Percentiles rank a stretch among this genome's conserved stretches.
Conservation (phyloP, 2,797 vertebrate species). For the Sebastes steindachneri region DNA sequence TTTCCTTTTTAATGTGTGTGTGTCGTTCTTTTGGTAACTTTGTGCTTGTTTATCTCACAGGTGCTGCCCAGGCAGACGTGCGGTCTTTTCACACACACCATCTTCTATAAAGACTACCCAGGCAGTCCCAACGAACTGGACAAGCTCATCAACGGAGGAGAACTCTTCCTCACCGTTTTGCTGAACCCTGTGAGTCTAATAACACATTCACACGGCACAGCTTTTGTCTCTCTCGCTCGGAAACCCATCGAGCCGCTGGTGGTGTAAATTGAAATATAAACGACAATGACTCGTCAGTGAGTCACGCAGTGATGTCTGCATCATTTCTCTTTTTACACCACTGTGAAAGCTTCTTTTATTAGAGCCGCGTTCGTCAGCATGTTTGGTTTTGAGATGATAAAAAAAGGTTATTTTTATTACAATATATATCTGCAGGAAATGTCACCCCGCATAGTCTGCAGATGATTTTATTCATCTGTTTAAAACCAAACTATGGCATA, state of each 20-base stretch:
- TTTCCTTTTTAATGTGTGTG: constrained; percentile 7
- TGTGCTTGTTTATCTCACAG: constrained; percentile 72
- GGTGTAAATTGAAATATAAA: constrained; percentile 53
- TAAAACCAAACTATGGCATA: not conserved
- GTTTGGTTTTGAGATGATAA: constrained; percentile 30
- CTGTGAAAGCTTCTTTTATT: constrained; percentile 25
- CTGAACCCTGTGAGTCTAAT: constrained; percentile 93
- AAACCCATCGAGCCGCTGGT: constrained; percentile 32
- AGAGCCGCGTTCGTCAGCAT: not conserved
- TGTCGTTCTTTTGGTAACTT: constrained; percentile 10
- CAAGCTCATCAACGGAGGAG: constrained; percentile 98
- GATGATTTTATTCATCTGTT: not conserved
- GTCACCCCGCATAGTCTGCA: not conserved
- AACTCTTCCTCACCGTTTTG: constrained; percentile 96
- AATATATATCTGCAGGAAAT: not conserved
- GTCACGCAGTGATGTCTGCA: constrained; percentile 30
- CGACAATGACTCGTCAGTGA: constrained; percentile 42
- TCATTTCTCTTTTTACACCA: not conserved
- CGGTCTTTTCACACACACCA: constrained; percentile 97
- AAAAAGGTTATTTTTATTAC: constrained; percentile 1
- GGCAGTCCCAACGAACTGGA: constrained; percentile 96
- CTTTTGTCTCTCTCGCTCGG: constrained; percentile 31
- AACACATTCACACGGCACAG: not conserved
- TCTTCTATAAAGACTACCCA: constrained; percentile 98
- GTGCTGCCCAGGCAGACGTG: constrained; percentile 97